Base-by-base conservation (phyloP, 2,888 invertebrate species). In the Odontocolon sp. region DNA sequence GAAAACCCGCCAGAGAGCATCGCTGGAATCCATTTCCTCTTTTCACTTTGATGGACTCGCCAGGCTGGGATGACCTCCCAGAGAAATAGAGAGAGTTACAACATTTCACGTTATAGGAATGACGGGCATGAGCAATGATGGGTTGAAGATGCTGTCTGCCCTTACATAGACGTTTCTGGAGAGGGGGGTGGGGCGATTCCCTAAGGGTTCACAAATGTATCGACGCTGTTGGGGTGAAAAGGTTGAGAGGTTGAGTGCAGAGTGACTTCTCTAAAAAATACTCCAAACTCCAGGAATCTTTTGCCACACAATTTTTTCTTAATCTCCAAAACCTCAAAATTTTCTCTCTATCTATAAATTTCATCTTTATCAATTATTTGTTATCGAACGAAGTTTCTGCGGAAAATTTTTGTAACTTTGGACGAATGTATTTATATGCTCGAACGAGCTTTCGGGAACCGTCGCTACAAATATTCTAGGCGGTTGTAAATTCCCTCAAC, bases 191-290 rank as follows among this genome's bases (percentile, higher is more conserved):
- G 42, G 45, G 61, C n/a, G n/a, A 45, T n/a, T 14, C 45, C 31
- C 61, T n/a, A 45, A 61, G 61, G 61, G 45, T 45, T 31, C 31
- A 45, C 61, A 61, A 61, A 61, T 11, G 18, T 61, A 61, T 61
- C 42, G 61, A 45, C 31, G 21, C 45, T 61, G 18, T 57, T 11
- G 11, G 6, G 31, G n/a, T n/a, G n/a, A n/a, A 31, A n/a, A 26
- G 14, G 2, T 42, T 5, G 6, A 11, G 42, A 42, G 11, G 42
- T 9, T 26, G 47, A 50, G 14, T 18, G 9, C 47, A 21, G 47
- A 26, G 31, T 42, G 42, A 21, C 42, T 8, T 23, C n/a, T 23
- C 11, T 9, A 26, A 28, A 57, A 18, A 42, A 6, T 31, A 16
- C 26, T 14, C 2, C 3, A 11, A n/a, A 26, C 59, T 3, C 21